Base-by-base conservation (phyloP, 2,888 invertebrate genomes). In the Gisinianus flammeolus region DNA sequence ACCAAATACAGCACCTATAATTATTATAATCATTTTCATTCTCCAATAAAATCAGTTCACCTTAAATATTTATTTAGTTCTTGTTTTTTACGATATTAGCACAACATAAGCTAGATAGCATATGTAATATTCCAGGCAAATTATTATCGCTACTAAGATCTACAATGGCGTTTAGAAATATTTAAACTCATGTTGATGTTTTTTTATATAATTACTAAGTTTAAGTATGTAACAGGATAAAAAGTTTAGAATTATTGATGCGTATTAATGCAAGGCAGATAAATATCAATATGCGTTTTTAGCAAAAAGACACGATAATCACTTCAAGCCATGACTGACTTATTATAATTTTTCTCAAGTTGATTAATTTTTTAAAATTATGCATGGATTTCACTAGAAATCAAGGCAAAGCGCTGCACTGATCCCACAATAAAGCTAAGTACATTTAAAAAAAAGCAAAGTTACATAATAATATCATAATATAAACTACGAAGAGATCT, bases 231-330 rank as follows among this genome's bases (percentile, higher is more conserved):
- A 10, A n/a, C n/a, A n/a, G n/a, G n/a, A n/a, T n/a, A n/a, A n/a
- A n/a, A n/a, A n/a, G n/a, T n/a, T n/a, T n/a, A n/a, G n/a, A n/a
- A n/a, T n/a, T n/a, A n/a, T n/a, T n/a, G n/a, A 16, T 19, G 54
- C 54, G 5, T 54, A 26, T 26, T 24, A 22, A 62, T 26, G 24
- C 22, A 62, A 62, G 62, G 62, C 62, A 62, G 62, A 62, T 62
- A 62, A 62, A 62, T 62, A 62, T 62, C 62, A 62, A 62, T 62
- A 26, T 26, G 62, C 26, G 2, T n/a, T n/a, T 62, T 62, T 62
- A 62, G 62, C 62, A 62, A 62, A 62, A 62, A 26, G 24, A 22
- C n/a, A 22, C 24, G n/a, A n/a, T n/a, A n/a, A n/a, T n/a, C 54
- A 54, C 54, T 54, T 54, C 54, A 54, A 54, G 54, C 54, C 54